Evolutionary conservation across 1,140 invertebrate genomes (phyloP).

Genomic region (Saccostrea echinata): DNA sequence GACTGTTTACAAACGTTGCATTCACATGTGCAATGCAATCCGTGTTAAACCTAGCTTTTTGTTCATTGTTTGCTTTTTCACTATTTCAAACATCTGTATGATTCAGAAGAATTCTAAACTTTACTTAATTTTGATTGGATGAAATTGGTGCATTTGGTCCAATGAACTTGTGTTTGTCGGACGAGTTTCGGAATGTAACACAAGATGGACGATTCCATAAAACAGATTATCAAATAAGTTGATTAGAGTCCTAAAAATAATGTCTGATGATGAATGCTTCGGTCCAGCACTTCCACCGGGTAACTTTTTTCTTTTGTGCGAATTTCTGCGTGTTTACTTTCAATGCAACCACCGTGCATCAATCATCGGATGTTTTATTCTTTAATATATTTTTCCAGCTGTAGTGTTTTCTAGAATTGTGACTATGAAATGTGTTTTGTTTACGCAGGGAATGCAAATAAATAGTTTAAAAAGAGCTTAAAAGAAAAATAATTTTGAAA

Average conservation of each 20-base stretch:
- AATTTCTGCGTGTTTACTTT: no score
- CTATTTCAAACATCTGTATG: not conserved
- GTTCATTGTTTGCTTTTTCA: not conserved
- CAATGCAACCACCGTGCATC: no score
- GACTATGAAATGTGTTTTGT: no score
- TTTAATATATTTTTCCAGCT: no score
- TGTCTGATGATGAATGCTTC: constrained; percentile 64
- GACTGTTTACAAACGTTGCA: not conserved
- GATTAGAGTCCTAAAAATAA: constrained; percentile 9
- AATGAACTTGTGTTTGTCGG: not conserved
- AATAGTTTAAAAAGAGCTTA: not conserved
- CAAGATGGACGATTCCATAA: not conserved
- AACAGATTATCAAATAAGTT: not conserved
- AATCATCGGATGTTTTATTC: no score
- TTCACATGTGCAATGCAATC: not conserved
- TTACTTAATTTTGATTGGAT: not conserved
- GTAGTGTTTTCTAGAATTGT: no score
- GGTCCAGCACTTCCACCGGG: constrained; percentile 72
- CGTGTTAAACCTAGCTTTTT: not conserved
- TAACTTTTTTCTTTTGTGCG: constrained; percentile 2
- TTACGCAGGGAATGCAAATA: no score
- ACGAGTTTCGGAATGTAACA: not conserved
- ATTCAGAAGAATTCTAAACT: not conserved
- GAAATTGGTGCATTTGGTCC: not conserved
- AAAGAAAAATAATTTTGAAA: not conserved